These are phyloP conservation scores for Phaethornis superciliosus DNA, from an alignment of 2,113 vertebrate species.

Conservation along the genomic window DNA sequence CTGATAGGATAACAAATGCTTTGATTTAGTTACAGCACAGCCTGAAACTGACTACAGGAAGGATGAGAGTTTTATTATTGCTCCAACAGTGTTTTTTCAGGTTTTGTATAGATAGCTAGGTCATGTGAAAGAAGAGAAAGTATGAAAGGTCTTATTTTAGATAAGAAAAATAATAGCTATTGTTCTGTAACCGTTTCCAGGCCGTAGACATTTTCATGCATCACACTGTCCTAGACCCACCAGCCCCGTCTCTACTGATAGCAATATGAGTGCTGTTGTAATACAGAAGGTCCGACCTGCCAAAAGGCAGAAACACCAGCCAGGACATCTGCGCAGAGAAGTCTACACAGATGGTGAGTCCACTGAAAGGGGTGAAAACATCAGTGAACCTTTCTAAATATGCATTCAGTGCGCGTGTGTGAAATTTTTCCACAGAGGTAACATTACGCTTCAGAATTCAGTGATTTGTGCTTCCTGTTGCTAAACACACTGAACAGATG, in stretches of 20 bases:
- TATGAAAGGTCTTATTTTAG: background rate
- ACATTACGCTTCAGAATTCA: conserved; percentile 34
- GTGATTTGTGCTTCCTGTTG: conserved; percentile 38
- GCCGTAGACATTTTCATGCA: conserved; percentile 90
- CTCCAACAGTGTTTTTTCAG: background rate
- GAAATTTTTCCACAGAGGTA: conserved; percentile 27
- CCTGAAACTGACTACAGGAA: background rate
- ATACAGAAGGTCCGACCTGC: conserved; percentile 91
- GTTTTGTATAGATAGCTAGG: background rate
- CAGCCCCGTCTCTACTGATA: conserved; percentile 95
- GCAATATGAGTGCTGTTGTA: conserved; percentile 93
- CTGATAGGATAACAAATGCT: background rate
- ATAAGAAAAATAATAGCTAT: background rate
- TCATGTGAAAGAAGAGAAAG: background rate
- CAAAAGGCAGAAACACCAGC: conserved; percentile 95
- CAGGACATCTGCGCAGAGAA: conserved; percentile 90
- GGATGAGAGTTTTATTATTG: background rate
- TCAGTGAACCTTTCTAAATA: conserved; percentile 19
- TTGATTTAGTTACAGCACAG: background rate
- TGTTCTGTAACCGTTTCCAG: conserved; percentile 69
- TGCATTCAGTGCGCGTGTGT: background rate
- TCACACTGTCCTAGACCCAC: conserved; percentile 89
- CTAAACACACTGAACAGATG: conserved; percentile 30
- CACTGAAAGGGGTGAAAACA: conserved; percentile 25
- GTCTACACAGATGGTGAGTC: conserved; percentile 91